A percentile compares a stretch with the other conserved stretches of the same genome.
Conservation (phyloP, 2,113 vertebrate species). For the Trematocara stigmaticum region DNA sequence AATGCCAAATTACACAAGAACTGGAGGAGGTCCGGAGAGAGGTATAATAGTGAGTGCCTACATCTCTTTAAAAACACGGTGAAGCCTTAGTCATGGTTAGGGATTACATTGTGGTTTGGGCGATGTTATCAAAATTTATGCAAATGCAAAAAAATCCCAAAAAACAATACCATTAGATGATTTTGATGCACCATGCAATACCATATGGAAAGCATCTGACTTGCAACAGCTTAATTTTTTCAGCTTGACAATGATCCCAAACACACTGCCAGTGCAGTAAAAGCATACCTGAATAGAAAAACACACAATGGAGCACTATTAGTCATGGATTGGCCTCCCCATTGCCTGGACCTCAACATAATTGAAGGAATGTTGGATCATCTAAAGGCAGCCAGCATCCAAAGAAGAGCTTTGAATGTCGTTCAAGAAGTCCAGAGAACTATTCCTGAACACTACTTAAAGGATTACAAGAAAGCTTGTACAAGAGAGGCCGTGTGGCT, state of each 20-base stretch:
- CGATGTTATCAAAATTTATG: neutral
- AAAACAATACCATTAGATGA: neutral
- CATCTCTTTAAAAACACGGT: neutral
- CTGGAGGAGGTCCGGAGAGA: neutral
- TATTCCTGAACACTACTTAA: neutral
- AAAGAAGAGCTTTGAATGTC: neutral
- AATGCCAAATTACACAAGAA: neutral
- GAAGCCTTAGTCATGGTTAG: neutral
- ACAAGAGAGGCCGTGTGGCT: neutral
- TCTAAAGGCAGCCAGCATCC: neutral
- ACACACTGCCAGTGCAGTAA: neutral
- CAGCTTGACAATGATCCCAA: neutral
- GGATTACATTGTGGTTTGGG: neutral
- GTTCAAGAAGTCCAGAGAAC: neutral
- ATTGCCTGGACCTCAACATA: neutral
- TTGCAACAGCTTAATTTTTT: neutral
- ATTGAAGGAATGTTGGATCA: neutral
- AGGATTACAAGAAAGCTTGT: neutral
- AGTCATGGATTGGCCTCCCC: neutral
- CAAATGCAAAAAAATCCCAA: accelerated
- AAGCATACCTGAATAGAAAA: neutral
- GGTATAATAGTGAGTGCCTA: neutral
- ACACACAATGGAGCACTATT: neutral
- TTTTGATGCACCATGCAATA: neutral
- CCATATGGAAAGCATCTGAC: neutral